Evolutionary conservation across 2,888 invertebrate species (phyloP).

Genomic region (Luperina testacea): DNA sequence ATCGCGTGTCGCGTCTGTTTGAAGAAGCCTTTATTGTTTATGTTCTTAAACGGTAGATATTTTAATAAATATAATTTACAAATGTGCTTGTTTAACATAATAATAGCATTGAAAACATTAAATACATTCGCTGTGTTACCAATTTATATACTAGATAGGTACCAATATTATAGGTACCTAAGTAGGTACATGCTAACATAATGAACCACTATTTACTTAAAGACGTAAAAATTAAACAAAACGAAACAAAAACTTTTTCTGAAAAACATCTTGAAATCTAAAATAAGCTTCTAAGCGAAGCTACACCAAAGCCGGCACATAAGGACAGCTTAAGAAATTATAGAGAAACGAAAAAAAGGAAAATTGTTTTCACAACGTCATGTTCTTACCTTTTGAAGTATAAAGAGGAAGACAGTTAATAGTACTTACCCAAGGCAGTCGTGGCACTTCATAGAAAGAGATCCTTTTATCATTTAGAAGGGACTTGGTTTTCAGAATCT

Average conservation of each 20-base stretch:
- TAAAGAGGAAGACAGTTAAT: constrained; percentile 44
- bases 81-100: constrained; percentile 24
- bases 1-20: no score
- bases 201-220: neutral
- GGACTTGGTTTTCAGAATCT: constrained; percentile 52
- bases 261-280: constrained; percentile 32
- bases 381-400: constrained; percentile 58
- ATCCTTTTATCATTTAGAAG: constrained; percentile 52
- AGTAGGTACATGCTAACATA: neutral
- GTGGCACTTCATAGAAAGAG: constrained; percentile 52
- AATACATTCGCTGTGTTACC: neutral
- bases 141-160: neutral
- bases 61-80: constrained; percentile 17
- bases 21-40: constrained; percentile 19
- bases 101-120: neutral
- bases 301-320: constrained; percentile 31
- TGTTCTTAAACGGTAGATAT: constrained; percentile 23
- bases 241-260: constrained; percentile 12
- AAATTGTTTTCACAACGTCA: constrained; percentile 56
- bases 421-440: constrained; percentile 52
- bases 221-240: constrained; percentile 13
- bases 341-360: constrained; percentile 40
- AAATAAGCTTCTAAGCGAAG: constrained; percentile 38
- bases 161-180: neutral
- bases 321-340: constrained; percentile 46